A percentile compares a stretch with the other conserved stretches of the same genome.
phyloP scores from a whole-genome alignment of 2,797 vertebrate genomes.

The Botia kubotai region DNA sequence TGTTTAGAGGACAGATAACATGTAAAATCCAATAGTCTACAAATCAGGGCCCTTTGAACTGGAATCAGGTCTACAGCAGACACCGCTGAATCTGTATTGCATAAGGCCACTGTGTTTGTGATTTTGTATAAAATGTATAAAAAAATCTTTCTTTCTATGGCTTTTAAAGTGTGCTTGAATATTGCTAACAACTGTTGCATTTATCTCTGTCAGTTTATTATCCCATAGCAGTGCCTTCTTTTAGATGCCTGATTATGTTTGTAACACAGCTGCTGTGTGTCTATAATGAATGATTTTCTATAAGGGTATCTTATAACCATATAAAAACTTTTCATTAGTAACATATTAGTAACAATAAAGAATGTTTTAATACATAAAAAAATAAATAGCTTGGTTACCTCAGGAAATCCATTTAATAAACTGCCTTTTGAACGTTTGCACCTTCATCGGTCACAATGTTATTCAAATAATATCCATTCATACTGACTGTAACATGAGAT shows the following conservation, averaged over 20 bases:
- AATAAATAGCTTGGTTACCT: no score
- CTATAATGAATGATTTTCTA: no score
- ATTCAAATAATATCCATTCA: neutral
- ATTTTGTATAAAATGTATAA: neutral
- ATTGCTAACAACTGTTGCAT: neutral
- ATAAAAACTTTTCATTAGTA: no score
- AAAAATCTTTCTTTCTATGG: neutral
- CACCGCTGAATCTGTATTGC: neutral
- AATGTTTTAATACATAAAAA: no score
- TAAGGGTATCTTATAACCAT: no score
- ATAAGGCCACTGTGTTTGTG: neutral
- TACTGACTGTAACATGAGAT: conserved; percentile 7
- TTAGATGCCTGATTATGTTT: neutral
- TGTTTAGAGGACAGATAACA: conserved; percentile 20
- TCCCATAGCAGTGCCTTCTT: neutral
- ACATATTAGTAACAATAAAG: no score
- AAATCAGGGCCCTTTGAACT: neutral
- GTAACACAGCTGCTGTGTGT: no score
- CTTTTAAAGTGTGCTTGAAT: neutral
- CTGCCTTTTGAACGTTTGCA: neutral
- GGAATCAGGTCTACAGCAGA: neutral
- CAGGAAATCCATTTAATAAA: no score
- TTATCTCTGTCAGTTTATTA: neutral
- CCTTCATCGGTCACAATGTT: neutral
- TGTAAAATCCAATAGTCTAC: neutral